phyloP scores from a whole-genome alignment of 2,888 invertebrate genomes.

The Tetrapedia diversipes region DNA sequence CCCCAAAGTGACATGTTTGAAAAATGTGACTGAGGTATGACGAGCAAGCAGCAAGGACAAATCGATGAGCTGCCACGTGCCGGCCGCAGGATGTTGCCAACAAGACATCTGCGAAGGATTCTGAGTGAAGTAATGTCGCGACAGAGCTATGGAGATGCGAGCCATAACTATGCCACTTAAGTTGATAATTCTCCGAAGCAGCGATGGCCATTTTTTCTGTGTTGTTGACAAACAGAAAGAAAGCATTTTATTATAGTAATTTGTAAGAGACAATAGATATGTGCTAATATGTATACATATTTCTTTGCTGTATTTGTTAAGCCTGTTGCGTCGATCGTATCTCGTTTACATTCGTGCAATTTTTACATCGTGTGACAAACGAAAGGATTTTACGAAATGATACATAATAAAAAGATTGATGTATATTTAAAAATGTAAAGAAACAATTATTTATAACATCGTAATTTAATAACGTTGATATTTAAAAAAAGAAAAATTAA shows the following conservation, averaged over 20 bases:
- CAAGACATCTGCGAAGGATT: slow-evolving; percentile 92
- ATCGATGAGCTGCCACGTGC: slow-evolving; percentile 93
- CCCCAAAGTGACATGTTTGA: slow-evolving; percentile 82
- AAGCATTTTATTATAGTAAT: neutral
- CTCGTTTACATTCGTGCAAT: slow-evolving; percentile 1
- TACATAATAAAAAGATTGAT: neutral
- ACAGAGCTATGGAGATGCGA: slow-evolving; percentile 92
- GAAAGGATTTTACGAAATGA: neutral
- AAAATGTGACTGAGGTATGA: slow-evolving; percentile 86
- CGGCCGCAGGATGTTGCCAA: slow-evolving; percentile 91
- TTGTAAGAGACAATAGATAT: neutral
- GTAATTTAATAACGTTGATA: neutral
- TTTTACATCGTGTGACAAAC: neutral
- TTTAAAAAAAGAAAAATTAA: neutral
- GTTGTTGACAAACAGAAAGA: slow-evolving; percentile 29
- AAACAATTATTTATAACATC: neutral
- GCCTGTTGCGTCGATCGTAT: slow-evolving; percentile 53
- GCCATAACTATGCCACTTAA: slow-evolving; percentile 95
- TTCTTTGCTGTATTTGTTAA: slow-evolving; percentile 23
- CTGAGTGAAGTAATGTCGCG: slow-evolving; percentile 90
- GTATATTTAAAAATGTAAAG: neutral
- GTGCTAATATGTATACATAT: neutral
- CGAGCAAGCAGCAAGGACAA: slow-evolving; percentile 92
- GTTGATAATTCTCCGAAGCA: slow-evolving; percentile 90
- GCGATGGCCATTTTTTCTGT: slow-evolving; percentile 83